A percentile compares a stretch with the other conserved stretches of the same genome.
These are phyloP conservation scores for Brachypteracias leptosomus DNA, from an alignment of 2,113 vertebrate species.

Conservation along the genomic window DNA sequence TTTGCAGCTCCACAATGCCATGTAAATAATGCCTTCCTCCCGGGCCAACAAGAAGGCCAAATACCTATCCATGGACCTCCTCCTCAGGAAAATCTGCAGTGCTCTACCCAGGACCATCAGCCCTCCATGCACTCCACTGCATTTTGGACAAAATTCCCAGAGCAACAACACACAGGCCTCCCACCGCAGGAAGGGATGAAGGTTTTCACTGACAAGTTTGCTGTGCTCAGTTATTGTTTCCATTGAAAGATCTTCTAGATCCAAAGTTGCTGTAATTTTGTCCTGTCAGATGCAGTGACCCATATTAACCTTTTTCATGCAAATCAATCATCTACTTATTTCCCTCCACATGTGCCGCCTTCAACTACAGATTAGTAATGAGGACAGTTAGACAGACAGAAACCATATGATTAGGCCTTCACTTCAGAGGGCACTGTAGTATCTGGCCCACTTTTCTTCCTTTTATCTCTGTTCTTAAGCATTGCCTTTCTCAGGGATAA, in stretches of 20 bases:
- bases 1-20: background rate
- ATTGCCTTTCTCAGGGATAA: background rate
- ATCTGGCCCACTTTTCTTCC: background rate
- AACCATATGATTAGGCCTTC: background rate
- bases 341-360: background rate
- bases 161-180: background rate
- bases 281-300: background rate
- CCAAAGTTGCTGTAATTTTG: background rate
- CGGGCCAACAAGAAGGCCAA: background rate
- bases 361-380: background rate
- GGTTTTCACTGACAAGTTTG: background rate
- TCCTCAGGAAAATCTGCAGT: fast-evolving
- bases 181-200: fast-evolving
- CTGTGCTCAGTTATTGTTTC: background rate
- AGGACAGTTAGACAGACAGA: background rate
- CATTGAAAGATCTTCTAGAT: background rate
- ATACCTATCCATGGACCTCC: fast-evolving
- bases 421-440: background rate
- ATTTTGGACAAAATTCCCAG: background rate
- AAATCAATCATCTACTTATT: background rate
- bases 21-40: background rate
- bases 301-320: background rate
- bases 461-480: background rate
- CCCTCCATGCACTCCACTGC: no score
- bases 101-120: background rate